Conservation (phyloP, 1,140 invertebrate species). For the Drosophila subpulchrella region DNA sequence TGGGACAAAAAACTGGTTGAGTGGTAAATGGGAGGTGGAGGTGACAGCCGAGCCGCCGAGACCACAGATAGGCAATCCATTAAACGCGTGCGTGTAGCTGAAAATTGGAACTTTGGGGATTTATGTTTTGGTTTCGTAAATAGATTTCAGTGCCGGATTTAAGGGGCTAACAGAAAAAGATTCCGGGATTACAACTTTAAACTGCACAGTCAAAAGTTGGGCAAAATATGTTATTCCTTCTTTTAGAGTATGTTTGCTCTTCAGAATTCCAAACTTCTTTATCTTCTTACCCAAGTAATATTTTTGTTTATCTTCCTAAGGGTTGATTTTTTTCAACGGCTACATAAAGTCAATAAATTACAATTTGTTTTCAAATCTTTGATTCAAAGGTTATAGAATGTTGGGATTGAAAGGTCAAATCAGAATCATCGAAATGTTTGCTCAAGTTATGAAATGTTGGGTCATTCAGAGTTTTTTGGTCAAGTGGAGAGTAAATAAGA, state of each 20-base stretch:
- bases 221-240: background rate
- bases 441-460: background rate
- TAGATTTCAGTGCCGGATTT: constrained; percentile 38
- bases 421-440: background rate
- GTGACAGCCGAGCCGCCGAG: constrained; percentile 54
- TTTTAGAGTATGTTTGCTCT: background rate
- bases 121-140: constrained; percentile 42
- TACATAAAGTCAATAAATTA: background rate
- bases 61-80: constrained; percentile 60
- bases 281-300: background rate
- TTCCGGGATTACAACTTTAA: constrained; percentile 4
- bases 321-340: no score
- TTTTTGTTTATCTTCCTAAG: background rate
- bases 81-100: constrained; percentile 46
- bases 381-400: background rate
- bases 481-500: background rate
- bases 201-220: background rate
- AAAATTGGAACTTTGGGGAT: constrained; percentile 44
- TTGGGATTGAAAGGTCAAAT: background rate
- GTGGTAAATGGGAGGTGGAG: constrained; percentile 7
- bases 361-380: background rate
- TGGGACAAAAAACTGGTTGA: background rate
- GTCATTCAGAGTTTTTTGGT: background rate
- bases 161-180: constrained; percentile 1
- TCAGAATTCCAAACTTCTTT: background rate